phyloP scores from a whole-genome alignment of 1,140 invertebrate genomes.

The Heliconius melpomene region DNA sequence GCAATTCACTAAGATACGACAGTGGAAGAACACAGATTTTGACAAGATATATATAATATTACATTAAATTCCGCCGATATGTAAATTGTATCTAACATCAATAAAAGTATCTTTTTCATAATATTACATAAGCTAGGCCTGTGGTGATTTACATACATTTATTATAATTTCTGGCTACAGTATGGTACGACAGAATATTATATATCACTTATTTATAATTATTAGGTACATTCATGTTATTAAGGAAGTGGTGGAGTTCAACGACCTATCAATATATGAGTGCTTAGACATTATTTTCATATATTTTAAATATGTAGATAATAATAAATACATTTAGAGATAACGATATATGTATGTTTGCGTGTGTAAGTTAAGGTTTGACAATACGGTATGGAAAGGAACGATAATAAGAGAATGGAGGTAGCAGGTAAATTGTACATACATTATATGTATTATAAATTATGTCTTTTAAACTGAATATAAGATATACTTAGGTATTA shows the following conservation, averaged over 20 bases:
- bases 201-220: neutral
- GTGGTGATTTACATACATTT: slow-evolving; percentile 17
- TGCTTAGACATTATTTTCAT: neutral
- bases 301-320: too few relatives aligned
- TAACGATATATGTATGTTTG: too few relatives aligned
- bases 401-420: too few relatives aligned
- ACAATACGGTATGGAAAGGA: too few relatives aligned
- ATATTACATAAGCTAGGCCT: slow-evolving; percentile 48
- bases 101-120: slow-evolving; percentile 50
- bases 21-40: slow-evolving; percentile 75
- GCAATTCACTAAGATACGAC: slow-evolving; percentile 62
- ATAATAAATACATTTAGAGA: neutral
- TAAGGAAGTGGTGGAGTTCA: neutral
- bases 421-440: too few relatives aligned
- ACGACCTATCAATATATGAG: slow-evolving; percentile 19
- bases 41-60: slow-evolving; percentile 47
- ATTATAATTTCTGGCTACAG: neutral
- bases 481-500: neutral
- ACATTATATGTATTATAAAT: too few relatives aligned
- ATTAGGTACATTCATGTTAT: neutral
- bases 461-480: neutral
- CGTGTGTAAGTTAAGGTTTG: too few relatives aligned
- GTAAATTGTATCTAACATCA: slow-evolving; percentile 70
- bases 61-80: slow-evolving; percentile 60
- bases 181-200: neutral